These are phyloP conservation scores for Poecilia latipinna DNA, from an alignment of 2,113 vertebrate species.

Conservation along the genomic window DNA sequence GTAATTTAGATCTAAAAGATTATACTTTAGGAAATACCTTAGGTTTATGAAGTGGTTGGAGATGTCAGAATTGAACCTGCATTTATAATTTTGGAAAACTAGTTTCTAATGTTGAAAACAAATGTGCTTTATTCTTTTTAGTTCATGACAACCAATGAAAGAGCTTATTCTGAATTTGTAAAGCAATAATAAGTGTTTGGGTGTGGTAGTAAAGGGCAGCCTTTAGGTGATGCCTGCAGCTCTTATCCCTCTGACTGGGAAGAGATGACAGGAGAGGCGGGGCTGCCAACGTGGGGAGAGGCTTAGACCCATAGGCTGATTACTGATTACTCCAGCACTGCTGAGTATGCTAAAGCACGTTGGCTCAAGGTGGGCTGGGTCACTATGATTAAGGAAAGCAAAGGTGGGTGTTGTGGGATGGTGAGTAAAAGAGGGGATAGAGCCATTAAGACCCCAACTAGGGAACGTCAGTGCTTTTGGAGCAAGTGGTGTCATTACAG, in stretches of 20 bases:
- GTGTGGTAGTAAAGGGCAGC: constrained; percentile 10
- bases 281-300: constrained; percentile 38
- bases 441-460: constrained; percentile 51
- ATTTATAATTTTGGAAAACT: neutral
- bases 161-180: neutral
- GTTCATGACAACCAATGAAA: neutral
- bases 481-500: constrained; percentile 18
- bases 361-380: constrained; percentile 75
- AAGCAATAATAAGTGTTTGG: neutral
- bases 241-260: constrained; percentile 29
- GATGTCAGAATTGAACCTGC: too few relatives aligned
- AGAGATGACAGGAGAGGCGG: constrained; percentile 44
- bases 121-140: neutral
- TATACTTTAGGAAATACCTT: too few relatives aligned
- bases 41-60: too few relatives aligned
- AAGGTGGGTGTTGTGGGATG: constrained; percentile 37
- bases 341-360: constrained; percentile 71
- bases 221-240: constrained; percentile 12
- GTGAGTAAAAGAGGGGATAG: constrained; percentile 34
- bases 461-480: constrained; percentile 50
- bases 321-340: constrained; percentile 73
- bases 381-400: constrained; percentile 62
- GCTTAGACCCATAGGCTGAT: constrained; percentile 76
- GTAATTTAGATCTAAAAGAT: too few relatives aligned
- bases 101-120: neutral